Evolutionary conservation across 2,113 vertebrate species (phyloP), one percentile per base, ranked within the genome.

Genomic region (Lycaon pictus): DNA sequence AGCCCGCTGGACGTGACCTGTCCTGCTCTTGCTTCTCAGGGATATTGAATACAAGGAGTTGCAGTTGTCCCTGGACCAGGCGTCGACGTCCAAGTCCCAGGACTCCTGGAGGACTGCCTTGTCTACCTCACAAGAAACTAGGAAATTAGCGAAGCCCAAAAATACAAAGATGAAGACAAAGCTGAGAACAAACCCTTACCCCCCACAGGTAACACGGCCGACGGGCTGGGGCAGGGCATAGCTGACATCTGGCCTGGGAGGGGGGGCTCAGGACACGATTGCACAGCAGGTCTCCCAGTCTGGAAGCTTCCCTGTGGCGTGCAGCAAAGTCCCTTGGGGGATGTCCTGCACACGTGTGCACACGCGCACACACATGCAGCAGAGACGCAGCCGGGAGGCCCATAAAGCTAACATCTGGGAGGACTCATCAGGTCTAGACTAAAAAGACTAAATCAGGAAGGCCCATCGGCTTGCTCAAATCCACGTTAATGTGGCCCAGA

Each of bases 41-140:
- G 99, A 99, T 88, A 98, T 99, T 3, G 99, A 99, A 93, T 99
- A 99, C 98, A 99, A 99, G 97, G 99, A 99, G 77, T 98, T 99
- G 97, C 99, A 99, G 97, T 69, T 99, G 93, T 99, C 99, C 55
- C 98, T 99, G 98, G 99, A 99, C 95, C 99, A 99, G 98, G 99
- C 98, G 88, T 98, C 98, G 55, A 98, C 98, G 74, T 97, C 98
- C 90, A 99, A 99, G 97, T 97, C 98, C 48, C 98, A 98, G 65
- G 98, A 99, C 97, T 98, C 99, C 97, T 99, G 99, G 98, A 99
- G 99, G 98, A 98, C 98, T 95, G 92, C 98, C 96, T 95, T 99
- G 93, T 95, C 99, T 97, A 99, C 99, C 98, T 99, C 99, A 87
- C 99, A 99, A 98, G 99, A 99, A 98, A 98, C 99, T 79, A 98